Conservation (phyloP, 2,113 vertebrate genomes). For the Myrmophylax atrothorax region DNA sequence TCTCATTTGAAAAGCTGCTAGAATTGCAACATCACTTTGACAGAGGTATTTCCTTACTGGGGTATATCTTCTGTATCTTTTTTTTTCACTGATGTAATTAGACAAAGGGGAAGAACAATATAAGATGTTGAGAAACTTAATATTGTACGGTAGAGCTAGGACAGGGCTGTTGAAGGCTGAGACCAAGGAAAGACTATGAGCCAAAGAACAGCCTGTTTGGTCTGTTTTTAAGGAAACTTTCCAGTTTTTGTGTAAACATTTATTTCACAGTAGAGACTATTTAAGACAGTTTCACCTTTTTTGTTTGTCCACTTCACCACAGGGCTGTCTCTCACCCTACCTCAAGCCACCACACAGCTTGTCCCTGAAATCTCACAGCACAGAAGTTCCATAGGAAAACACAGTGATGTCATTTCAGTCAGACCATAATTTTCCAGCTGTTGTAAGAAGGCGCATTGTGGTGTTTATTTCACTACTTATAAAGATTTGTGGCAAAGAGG, state of each 20-base stretch:
- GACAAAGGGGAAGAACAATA: not conserved
- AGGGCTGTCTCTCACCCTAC: not conserved
- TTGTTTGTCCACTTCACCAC: not conserved
- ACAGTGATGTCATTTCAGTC: slow-evolving; percentile 54
- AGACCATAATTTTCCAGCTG: slow-evolving; percentile 68
- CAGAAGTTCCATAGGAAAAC: slow-evolving; percentile 49
- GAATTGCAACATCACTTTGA: not conserved
- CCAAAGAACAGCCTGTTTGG: not conserved
- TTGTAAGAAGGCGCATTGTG: slow-evolving; percentile 51
- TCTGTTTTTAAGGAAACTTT: not conserved
- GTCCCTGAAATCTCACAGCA: slow-evolving; percentile 2
- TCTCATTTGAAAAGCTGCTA: not conserved
- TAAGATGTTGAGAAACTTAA: not conserved
- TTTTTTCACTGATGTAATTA: not conserved
- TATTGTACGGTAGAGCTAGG: accelerated
- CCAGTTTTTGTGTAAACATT: not conserved
- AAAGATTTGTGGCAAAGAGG: slow-evolving; percentile 59
- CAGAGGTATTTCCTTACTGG: not conserved
- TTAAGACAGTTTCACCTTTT: not conserved
- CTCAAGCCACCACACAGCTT: not conserved
- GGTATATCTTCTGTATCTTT: not conserved
- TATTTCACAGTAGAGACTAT: not conserved
- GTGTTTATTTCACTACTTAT: slow-evolving; percentile 62
- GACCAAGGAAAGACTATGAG: not conserved
- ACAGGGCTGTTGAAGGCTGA: not conserved